phyloP scores from a whole-genome alignment of 2,888 invertebrate genomes.

The Spisula solida region DNA sequence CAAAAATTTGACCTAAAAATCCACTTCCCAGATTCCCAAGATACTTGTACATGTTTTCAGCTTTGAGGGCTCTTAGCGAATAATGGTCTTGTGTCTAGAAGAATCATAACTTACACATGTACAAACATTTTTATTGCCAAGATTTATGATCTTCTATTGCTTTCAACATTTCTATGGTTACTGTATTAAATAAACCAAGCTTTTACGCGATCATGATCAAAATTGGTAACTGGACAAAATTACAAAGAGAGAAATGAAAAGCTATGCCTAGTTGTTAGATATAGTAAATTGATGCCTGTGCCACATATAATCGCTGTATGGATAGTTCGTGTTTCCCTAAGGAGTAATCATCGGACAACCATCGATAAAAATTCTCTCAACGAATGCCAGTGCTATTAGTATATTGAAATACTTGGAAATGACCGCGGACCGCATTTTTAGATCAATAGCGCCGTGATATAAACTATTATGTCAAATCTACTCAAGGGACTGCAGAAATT shows the following conservation, averaged over 20 bases:
- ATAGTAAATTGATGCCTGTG: constrained; percentile 2
- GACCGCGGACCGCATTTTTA: constrained; percentile 5
- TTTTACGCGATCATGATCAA: neutral
- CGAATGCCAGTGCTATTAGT: neutral
- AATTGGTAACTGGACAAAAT: neutral
- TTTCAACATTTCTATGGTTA: neutral
- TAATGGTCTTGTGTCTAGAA: too few species aligned
- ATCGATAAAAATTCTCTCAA: constrained; percentile 20
- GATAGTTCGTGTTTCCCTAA: constrained; percentile 24
- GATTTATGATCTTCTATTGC: neutral
- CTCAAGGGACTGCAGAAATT: constrained; percentile 23
- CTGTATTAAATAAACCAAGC: neutral
- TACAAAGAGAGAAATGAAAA: neutral
- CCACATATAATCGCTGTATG: neutral
- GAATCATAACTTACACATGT: too few species aligned
- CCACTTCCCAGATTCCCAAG: too few species aligned
- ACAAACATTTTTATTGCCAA: neutral
- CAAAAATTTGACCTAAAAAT: too few species aligned
- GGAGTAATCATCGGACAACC: constrained; percentile 34
- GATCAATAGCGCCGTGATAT: constrained; percentile 8
- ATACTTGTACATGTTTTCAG: too few species aligned
- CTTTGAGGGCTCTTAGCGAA: too few species aligned
- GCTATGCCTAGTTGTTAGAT: neutral
- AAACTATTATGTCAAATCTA: neutral
- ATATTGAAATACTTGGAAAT: constrained; percentile 23